Evolutionary conservation across 1,140 invertebrate species (phyloP).

Genomic region (Lasioglossum albipes): DNA sequence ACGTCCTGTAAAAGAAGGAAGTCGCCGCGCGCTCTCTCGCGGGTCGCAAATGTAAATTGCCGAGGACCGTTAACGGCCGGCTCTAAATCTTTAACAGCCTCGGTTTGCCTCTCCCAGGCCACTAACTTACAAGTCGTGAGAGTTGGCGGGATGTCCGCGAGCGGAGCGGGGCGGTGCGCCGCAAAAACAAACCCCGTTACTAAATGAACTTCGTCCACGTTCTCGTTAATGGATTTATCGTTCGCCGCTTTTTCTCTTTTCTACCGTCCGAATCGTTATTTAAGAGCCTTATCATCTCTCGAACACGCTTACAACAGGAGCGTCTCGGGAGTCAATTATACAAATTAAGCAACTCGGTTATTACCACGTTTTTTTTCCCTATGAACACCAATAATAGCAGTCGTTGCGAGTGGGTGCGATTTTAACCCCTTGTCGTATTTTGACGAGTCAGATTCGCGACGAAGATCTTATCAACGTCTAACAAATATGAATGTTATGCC

Average conservation of each 20-base stretch:
- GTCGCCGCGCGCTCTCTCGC: constrained; percentile 26
- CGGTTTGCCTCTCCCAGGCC: constrained; percentile 57
- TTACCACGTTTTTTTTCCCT: no score
- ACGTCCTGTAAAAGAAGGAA: neutral
- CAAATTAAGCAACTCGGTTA: no score
- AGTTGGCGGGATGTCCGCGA: constrained; percentile 52
- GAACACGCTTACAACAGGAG: no score
- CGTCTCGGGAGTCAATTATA: no score
- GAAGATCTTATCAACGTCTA: no score
- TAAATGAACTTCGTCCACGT: constrained; percentile 53
- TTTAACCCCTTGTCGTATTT: no score
- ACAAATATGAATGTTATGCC: no score
- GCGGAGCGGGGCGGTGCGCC: constrained; percentile 23
- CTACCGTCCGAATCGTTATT: neutral
- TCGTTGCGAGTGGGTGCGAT: no score
- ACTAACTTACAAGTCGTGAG: constrained; percentile 66
- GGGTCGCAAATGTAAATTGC: constrained; percentile 58
- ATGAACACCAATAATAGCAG: no score
- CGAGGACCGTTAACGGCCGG: constrained; percentile 63
- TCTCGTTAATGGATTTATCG: constrained; percentile 57
- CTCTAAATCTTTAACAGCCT: constrained; percentile 66
- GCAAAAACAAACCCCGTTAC: constrained; percentile 63
- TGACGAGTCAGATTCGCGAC: no score
- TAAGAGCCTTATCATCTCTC: no score
- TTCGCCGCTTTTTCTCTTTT: constrained; percentile 13